Conservation (phyloP, 2,113 vertebrate species). For the Python bivittatus region DNA sequence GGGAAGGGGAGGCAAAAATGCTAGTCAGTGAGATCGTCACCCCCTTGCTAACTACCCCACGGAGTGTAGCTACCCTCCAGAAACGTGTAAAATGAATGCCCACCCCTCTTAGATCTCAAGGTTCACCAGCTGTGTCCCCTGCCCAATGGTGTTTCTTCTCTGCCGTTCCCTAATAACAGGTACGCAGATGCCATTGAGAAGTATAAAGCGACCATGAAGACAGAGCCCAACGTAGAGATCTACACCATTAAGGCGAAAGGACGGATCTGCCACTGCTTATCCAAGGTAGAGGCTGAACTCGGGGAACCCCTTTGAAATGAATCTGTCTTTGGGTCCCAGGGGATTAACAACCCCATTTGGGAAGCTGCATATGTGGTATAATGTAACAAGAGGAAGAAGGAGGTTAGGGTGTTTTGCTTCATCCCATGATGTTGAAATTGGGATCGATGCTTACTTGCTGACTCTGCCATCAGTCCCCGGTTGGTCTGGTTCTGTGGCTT, state of each 20-base stretch:
- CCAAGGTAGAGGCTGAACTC: slow-evolving; percentile 63
- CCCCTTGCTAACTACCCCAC: too few species aligned
- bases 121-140: not conserved
- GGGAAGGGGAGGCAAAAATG: too few species aligned
- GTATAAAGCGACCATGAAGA: slow-evolving; percentile 77
- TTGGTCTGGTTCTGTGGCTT: not conserved
- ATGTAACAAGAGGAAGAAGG: not conserved
- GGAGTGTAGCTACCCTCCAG: too few species aligned
- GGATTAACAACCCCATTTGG: too few species aligned
- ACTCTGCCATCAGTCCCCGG: not conserved
- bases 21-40: too few species aligned
- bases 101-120: not conserved
- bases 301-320: not conserved
- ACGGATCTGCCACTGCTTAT: slow-evolving; percentile 80
- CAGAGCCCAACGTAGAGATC: slow-evolving; percentile 69
- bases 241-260: slow-evolving; percentile 80
- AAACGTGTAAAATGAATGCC: too few species aligned
- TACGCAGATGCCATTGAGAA: slow-evolving; percentile 79
- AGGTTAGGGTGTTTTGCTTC: not conserved
- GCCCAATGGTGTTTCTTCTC: not conserved
- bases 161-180: slow-evolving; percentile 47
- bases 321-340: not conserved
- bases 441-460: not conserved
- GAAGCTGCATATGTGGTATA: not conserved
- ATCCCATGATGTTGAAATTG: not conserved